phyloP scores from a whole-genome alignment of 2,113 vertebrate genomes.

The Amblyopsis rosae region DNA sequence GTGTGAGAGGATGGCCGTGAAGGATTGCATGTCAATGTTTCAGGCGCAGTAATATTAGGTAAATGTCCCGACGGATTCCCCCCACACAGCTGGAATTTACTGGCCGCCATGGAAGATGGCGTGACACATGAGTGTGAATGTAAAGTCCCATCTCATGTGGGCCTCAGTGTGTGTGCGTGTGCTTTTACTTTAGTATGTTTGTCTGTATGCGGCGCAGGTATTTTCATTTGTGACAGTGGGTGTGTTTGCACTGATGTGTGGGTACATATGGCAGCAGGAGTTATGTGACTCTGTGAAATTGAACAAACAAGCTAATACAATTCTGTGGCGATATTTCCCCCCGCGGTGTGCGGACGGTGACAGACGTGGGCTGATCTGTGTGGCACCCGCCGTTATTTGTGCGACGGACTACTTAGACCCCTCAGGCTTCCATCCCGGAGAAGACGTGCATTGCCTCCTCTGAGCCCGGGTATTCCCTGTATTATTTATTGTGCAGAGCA shows the following conservation, averaged over 20 bases:
- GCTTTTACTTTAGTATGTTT: background rate
- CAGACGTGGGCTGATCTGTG: conserved; percentile 57
- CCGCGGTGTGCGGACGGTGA: conserved; percentile 48
- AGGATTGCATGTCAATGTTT: conserved; percentile 50
- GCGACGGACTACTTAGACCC: conserved; percentile 21
- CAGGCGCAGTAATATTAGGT: conserved; percentile 41
- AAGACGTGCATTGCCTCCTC: conserved; percentile 13
- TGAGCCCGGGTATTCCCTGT: conserved; percentile 10
- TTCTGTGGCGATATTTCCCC: conserved; percentile 54
- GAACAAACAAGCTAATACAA: conserved; percentile 73
- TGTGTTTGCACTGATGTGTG: background rate
- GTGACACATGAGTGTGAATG: conserved; percentile 48
- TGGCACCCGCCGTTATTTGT: conserved; percentile 51
- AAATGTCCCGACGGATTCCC: conserved; percentile 43
- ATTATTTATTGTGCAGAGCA: conserved; percentile 29
- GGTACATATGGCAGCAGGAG: conserved; percentile 40
- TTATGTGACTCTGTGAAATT: conserved; percentile 68
- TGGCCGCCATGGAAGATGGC: conserved; percentile 38
- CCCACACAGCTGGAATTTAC: conserved; percentile 29
- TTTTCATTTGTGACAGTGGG: background rate
- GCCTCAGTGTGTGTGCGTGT: conserved; percentile 23
- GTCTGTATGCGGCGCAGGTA: background rate
- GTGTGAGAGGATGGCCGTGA: conserved; percentile 15
- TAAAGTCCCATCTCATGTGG: conserved; percentile 26
- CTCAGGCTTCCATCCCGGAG: conserved; percentile 31